Evolutionary conservation across 2,888 invertebrate genomes (phyloP), one percentile per base, ranked within the genome.

Genomic region (Griposia aprilina): DNA sequence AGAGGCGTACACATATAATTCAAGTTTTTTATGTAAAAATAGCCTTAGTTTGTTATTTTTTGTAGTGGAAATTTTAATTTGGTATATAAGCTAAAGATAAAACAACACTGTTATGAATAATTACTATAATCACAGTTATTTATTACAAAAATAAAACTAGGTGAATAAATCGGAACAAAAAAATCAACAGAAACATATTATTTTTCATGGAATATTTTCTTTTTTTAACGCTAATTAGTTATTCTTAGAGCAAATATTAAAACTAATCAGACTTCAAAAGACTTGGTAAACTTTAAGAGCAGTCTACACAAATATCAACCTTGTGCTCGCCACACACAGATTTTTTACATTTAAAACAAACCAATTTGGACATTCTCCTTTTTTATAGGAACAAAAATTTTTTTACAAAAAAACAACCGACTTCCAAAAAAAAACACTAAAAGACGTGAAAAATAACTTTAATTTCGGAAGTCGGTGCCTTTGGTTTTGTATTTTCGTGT

Each of bases 281-380:
- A 63, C 62, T 41, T 41, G 30, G 36, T 63, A 36, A 41, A 63
- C 62, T 63, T 23, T 36, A 63, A 41, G 23, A 63, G 41, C 63
- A 41, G 41, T 63, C 63, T 63, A 63, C 41, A 63, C 63, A 63
- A 23, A 63, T 63, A 63, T 13, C 41, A 41, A 63, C 63, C 63
- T 63, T 23, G 63, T 63, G 23, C 63, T 63, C 23, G 63, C 41
- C 63, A 41, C 41, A 62, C 62, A 62, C 30, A 36, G 36, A 63
- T 63, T 63, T 63, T 63, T 63, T 36, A 63, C 62, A 23, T 63
- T 23, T 17, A 36, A 23, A 36, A 60, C 30, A n/a, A n/a, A n/a
- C n/a, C n/a, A n/a, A n/a, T n/a, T n/a, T n/a, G n/a, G n/a, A n/a
- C n/a, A n/a, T n/a, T n/a, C n/a, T n/a, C n/a, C n/a, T n/a, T n/a